Percentiles rank a stretch among this genome's conserved stretches.
phyloP scores from a whole-genome alignment of 2,113 vertebrate genomes.

The Lota lota region DNA sequence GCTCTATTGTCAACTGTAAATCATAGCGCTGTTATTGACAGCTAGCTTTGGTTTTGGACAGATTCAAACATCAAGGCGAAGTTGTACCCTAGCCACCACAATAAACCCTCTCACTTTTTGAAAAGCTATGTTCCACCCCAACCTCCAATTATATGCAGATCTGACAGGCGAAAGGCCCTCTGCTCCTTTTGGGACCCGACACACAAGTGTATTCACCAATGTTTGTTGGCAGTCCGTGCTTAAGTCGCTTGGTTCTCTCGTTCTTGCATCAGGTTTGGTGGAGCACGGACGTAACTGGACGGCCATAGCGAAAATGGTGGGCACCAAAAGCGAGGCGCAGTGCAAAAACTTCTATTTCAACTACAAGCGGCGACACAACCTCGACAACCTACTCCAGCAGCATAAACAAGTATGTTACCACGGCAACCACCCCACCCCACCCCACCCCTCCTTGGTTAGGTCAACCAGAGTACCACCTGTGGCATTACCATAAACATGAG shows the following conservation, averaged over 20 bases:
- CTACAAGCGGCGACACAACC: conserved; percentile 94
- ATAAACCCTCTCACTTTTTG: no score
- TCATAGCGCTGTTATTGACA: no score
- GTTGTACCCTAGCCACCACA: no score
- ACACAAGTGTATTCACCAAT: no score
- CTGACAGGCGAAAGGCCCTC: no score
- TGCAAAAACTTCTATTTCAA: conserved; percentile 99
- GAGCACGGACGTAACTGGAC: conserved; percentile 97
- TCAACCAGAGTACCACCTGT: not conserved
- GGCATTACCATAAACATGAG: not conserved
- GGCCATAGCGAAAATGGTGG: conserved; percentile 98
- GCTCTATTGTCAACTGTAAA: no score
- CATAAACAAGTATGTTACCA: conserved; percentile 83
- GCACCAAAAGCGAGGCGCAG: conserved; percentile 96
- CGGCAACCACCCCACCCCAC: not conserved
- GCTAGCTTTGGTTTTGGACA: no score
- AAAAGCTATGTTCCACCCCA: no score
- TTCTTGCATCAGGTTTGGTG: conserved; percentile 80
- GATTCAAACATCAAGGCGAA: no score
- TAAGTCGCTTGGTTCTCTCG: not conserved
- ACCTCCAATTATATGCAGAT: no score
- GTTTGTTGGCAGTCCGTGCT: not conserved
- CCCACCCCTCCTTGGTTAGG: not conserved
- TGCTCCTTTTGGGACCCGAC: no score
- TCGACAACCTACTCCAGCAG: conserved; percentile 95